Evolutionary conservation across 2,888 invertebrate genomes (phyloP).

Genomic region (Diplolepis rosae): DNA sequence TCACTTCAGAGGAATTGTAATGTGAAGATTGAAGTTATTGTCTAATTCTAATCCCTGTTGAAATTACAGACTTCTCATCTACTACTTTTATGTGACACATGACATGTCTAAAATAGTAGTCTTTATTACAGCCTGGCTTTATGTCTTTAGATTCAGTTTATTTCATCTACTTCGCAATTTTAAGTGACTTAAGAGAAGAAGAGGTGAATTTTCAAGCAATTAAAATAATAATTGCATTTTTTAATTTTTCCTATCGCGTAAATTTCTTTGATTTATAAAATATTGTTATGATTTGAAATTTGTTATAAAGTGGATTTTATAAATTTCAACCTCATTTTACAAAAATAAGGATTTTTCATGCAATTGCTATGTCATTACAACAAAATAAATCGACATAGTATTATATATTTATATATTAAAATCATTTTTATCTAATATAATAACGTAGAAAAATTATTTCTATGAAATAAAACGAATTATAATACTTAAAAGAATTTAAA

Average conservation of each 20-base stretch:
- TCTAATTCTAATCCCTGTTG: neutral
- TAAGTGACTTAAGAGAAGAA: too few species aligned
- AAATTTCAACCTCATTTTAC: slow-evolving; percentile 38
- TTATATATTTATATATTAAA: too few species aligned
- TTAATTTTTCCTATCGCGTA: too few species aligned
- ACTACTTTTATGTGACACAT: too few species aligned
- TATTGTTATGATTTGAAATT: slow-evolving; percentile 32
- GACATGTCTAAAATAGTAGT: too few species aligned
- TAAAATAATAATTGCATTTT: too few species aligned
- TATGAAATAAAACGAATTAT: neutral
- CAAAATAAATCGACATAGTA: neutral
- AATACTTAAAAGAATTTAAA: neutral
- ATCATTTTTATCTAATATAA: too few species aligned
- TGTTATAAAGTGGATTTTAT: slow-evolving; percentile 19
- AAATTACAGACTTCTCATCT: neutral
- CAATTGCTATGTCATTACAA: slow-evolving; percentile 19
- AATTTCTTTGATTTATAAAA: slow-evolving; percentile 18
- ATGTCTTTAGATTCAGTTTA: too few species aligned
- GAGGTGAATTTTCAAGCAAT: too few species aligned
- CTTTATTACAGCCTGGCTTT: too few species aligned
- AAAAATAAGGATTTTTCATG: slow-evolving; percentile 16
- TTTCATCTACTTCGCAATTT: too few species aligned
- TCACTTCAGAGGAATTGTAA: neutral
- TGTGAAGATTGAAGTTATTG: neutral
- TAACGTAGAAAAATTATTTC: too few species aligned